phyloP scores from a whole-genome alignment of 2,888 invertebrate genomes.

The Lepidonotus clava region DNA sequence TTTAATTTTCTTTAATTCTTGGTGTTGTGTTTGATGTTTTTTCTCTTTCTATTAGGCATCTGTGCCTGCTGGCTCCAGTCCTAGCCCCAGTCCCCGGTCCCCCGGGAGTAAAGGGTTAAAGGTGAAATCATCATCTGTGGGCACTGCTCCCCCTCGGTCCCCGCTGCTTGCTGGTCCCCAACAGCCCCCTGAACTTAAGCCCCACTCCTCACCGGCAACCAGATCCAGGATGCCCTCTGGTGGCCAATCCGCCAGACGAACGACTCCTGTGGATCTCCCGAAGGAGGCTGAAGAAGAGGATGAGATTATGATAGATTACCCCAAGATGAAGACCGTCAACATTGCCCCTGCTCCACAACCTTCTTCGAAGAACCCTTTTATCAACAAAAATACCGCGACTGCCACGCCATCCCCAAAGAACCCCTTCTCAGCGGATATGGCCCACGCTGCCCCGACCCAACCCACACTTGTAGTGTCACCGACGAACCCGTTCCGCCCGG shows the following conservation, averaged over 20 bases:
- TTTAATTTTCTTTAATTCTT: no score
- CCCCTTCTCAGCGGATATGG: conserved; percentile 25
- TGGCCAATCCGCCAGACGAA: not conserved
- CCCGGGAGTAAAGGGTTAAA: conserved; percentile 30
- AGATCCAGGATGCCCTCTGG: conserved; percentile 14
- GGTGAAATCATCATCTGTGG: conserved; percentile 19
- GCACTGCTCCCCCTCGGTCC: not conserved
- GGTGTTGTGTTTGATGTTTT: conserved; percentile 47
- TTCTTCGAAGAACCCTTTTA: conserved; percentile 23
- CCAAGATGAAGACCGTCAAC: not conserved
- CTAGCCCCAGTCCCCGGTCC: conserved; percentile 35
- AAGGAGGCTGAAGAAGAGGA: not conserved
- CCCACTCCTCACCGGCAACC: conserved; percentile 34
- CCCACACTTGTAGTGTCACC: not conserved
- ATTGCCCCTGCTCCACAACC: not conserved
- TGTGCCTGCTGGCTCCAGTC: conserved; percentile 21
- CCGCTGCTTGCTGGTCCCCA: not conserved
- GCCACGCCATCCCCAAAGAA: not conserved
- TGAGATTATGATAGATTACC: conserved; percentile 35
- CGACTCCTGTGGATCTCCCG: not conserved
- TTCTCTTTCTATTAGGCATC: conserved; percentile 54
- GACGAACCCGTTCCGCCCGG: not conserved
- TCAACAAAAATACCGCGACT: not conserved
- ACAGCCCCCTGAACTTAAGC: not conserved
- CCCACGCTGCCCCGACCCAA: not conserved